phyloP scores from a whole-genome alignment of 1,140 invertebrate genomes.

The Metopolophium dirhodum region DNA sequence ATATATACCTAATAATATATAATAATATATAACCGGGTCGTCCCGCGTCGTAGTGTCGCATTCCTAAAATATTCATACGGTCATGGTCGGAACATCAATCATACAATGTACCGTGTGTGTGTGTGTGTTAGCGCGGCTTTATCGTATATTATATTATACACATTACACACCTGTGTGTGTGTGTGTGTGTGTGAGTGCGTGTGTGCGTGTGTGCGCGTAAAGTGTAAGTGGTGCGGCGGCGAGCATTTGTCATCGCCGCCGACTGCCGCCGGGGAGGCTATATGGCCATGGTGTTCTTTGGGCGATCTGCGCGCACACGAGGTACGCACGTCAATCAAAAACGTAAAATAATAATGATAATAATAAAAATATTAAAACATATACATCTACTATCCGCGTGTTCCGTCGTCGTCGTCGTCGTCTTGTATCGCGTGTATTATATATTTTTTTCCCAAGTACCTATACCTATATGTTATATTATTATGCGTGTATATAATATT shows the following conservation, averaged over 20 bases:
- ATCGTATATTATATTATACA: neutral
- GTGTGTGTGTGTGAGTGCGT: neutral
- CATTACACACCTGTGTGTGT: neutral
- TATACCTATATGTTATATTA: neutral
- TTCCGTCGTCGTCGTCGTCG: neutral
- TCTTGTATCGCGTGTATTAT: neutral
- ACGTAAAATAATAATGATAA: constrained; percentile 2
- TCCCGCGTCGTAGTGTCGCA: constrained; percentile 47
- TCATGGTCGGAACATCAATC: constrained; percentile 57
- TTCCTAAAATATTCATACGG: constrained; percentile 56
- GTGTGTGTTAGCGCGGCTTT: neutral
- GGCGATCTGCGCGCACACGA: neutral
- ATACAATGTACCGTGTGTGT: neutral
- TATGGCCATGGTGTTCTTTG: neutral
- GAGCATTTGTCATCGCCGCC: constrained; percentile 52
- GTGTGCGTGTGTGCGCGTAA: neutral
- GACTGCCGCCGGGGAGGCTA: neutral
- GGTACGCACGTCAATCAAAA: constrained; percentile 10
- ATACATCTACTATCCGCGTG: neutral
- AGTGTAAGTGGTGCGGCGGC: constrained; percentile 21
- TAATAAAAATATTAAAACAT: neutral
- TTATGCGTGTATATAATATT: neutral
- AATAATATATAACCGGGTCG: neutral
- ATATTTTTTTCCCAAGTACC: neutral
- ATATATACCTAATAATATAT: constrained; percentile 1